Evolutionary conservation across 1,140 invertebrate genomes (phyloP), one percentile per base, ranked within the genome.

Genomic region (Drosophila triauraria): DNA sequence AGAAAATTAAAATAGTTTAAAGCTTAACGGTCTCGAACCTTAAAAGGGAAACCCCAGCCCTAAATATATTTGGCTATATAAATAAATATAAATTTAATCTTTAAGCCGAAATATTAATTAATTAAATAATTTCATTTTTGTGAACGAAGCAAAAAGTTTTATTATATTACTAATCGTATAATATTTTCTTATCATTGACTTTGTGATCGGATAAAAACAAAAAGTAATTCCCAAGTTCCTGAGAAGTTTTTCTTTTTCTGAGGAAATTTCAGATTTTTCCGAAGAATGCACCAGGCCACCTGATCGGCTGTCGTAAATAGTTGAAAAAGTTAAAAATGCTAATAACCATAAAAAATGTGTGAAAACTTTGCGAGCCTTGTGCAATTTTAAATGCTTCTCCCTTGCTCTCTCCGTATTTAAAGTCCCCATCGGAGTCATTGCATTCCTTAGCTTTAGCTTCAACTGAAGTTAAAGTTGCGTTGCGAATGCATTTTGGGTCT

Each of bases 331-430:
- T 70, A 84, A 79, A 84, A 88, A 84, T 70, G 84, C 80, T 84
- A 90, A 90, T 88, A 88, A 77, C 79, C 84, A 81, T 88, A 88
- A 88, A 88, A 75, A 80, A 74, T 43, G 62, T 59, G 60, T 51
- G 61, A 70, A 78, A 88, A 87, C 75, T 68, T 51, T 30, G 10
- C 47, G 17, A 79, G 54, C 43, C 69, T 59, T 75, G 63, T 80
- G 62, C 58, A 65, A 50, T 84, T 86, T 85, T 78, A 80, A 81
- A 85, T 78, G 56, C 62, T 35, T 62, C 51, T 62, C 65, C 50
- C 20, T 10, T 25, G 47, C 50, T 51, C 10, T 58, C 12, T 60
- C 62, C 72, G 57, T 69, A 75, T 81, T 84, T 84, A 81, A 86
- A 87, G 67, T 63, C 64, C 32, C 25, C 64, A 64, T 78, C 54